Evolutionary conservation across 2,888 invertebrate species (phyloP).

Genomic region (Brachypalpus laphriformis): DNA sequence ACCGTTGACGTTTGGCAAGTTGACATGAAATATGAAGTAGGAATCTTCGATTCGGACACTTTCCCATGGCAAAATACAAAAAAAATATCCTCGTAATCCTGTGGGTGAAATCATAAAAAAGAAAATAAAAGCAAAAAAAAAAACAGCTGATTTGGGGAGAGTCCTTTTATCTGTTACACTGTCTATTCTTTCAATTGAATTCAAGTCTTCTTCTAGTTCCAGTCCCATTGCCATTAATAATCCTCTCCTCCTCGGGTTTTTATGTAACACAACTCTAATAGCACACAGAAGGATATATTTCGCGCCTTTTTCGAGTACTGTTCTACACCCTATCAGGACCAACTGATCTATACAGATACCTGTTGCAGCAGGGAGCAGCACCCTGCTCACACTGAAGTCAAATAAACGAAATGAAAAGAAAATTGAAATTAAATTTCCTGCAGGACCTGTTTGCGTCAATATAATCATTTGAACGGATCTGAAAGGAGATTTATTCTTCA

Average conservation of each 20-base stretch:
- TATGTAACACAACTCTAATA: conserved; percentile 47
- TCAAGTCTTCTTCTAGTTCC: neutral
- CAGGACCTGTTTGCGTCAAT: conserved; percentile 26
- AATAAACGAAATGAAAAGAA: conserved; percentile 31
- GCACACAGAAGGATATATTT: conserved; percentile 46
- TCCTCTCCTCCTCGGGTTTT: conserved; percentile 26
- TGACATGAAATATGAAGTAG: conserved; percentile 73
- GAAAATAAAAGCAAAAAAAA: neutral
- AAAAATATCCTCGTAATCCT: conserved; percentile 52
- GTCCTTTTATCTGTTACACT: neutral
- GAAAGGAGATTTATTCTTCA: conserved; percentile 37
- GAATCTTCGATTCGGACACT: conserved; percentile 59
- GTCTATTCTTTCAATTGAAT: conserved; percentile 19
- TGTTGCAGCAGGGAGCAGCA: conserved; percentile 31
- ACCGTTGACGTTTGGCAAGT: conserved; percentile 42
- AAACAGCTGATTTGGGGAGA: conserved; percentile 70
- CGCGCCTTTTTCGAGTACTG: conserved; percentile 63
- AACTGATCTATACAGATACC: conserved; percentile 40
- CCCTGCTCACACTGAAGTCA: conserved; percentile 28
- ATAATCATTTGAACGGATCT: conserved; percentile 49
- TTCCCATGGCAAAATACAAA: conserved; percentile 59
- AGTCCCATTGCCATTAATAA: conserved; percentile 63
- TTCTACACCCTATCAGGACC: conserved; percentile 1
- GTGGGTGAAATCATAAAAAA: conserved; percentile 43
- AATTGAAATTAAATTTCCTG: conserved; percentile 61